Conservation (phyloP, 2,113 vertebrate genomes). For the Protobothrops flavoviridis region DNA sequence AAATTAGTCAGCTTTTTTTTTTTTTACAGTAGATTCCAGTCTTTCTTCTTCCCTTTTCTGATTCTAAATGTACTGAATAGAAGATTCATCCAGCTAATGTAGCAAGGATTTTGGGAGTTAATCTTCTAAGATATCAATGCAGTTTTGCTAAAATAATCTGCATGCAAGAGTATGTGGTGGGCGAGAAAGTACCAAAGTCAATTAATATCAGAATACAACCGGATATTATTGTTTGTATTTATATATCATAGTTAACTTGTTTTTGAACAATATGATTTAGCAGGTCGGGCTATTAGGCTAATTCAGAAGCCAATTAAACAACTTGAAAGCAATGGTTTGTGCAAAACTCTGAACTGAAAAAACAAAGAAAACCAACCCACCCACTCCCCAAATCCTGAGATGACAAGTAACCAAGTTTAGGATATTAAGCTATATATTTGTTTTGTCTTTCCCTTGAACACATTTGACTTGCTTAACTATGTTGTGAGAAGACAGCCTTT, state of each 20-base stretch:
- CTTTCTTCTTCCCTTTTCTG: not conserved
- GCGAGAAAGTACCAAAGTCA: slow-evolving; percentile 4
- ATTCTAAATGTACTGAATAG: not conserved
- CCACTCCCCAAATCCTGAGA: not conserved
- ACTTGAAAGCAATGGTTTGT: not conserved
- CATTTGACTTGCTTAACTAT: not conserved
- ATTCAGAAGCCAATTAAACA: not conserved
- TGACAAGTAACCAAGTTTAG: not conserved
- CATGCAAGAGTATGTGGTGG: not conserved
- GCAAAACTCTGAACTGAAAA: not conserved
- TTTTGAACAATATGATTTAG: not conserved
- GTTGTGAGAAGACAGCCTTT: not conserved
- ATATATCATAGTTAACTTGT: not conserved
- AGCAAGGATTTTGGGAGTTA: not conserved
- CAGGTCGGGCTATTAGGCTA: not conserved
- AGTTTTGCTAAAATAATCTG: not conserved
- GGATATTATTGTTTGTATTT: not conserved
- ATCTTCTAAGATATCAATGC: not conserved
- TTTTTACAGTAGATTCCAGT: not conserved
- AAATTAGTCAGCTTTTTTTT: not conserved
- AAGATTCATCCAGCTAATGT: not conserved
- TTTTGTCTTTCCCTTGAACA: not conserved
- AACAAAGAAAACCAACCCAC: not conserved
- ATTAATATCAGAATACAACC: not conserved
- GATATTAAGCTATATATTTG: not conserved